Evolutionary conservation across 2,113 vertebrate species (phyloP), one percentile per base, ranked within the genome.

Genomic region (Dromaius novaehollandiae): DNA sequence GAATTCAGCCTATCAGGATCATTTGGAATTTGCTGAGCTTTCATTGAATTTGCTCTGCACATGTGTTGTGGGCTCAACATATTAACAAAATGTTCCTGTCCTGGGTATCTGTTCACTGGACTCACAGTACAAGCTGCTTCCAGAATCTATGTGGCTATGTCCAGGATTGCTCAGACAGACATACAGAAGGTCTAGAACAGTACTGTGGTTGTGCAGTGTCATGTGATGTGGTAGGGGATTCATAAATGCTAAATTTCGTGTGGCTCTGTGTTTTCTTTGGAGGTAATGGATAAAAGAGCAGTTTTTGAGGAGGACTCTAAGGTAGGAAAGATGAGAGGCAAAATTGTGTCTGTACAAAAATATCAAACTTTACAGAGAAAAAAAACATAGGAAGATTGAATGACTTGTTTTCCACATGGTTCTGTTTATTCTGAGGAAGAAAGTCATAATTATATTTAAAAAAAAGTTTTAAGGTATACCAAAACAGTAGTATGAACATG

Each of bases 141-240:
- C 6, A 64, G 3, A 7, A 30, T 17, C 30, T 8, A 44, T 11
- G 2, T 7, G 55, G 1, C 22, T 74, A 18, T 32, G 16, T 5
- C 11, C n/a, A 50, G 22, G 24, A 60, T 17, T 80, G 86, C 40
- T 2, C 5, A 61, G 38, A 40, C 4, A 40, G 14, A 76, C 9
- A 38, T 7, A 77, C 3, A 9, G 63, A 84, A 69, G 15, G 6
- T 83, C 11, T 69, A 34, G 74, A 70, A 55, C 3, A 20, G 11
- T 30, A 9, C 2, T 40, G 4, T 20, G 5, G 3, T 64, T 55
- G 3, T 13, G 12, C 20, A 64, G 38, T 15, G 46, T 51, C 7
- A 42, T 0, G 0, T 0, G 0, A 3, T 16, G 26, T 44, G 6
- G 11, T 5, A 74, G 9, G n/a, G 7, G 17, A 65, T 26, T 58